Percentiles rank a stretch among this genome's conserved stretches.
These are phyloP conservation scores for Eubasilissa regina DNA, from an alignment of 1,140 invertebrate genomes.

Conservation along the genomic window DNA sequence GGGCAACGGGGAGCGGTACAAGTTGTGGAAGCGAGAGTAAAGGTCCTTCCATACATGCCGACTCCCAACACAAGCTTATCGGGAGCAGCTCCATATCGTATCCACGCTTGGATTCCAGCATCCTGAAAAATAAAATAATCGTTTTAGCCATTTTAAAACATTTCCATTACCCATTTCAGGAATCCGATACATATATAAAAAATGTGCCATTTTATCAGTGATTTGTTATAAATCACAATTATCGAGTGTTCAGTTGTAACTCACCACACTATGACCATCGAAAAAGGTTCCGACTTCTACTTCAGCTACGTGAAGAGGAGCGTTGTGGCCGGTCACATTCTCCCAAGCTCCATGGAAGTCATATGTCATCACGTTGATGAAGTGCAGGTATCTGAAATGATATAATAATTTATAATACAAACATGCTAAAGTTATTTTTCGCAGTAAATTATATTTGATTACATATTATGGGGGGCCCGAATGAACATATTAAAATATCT, in stretches of 20 bases:
- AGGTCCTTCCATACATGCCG: conserved; percentile 80
- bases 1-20: conserved; percentile 69
- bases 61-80: conserved; percentile 81
- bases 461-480: no score
- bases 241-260: no score
- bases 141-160: no score
- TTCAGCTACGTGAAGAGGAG: conserved; percentile 71
- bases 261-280: conserved; percentile 63
- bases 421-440: no score
- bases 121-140: no score
- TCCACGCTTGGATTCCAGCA: conserved; percentile 63
- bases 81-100: conserved; percentile 70
- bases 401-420: not conserved
- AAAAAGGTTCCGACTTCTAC: conserved; percentile 63
- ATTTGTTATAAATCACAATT: no score
- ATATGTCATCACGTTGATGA: conserved; percentile 81
- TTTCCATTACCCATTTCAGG: no score
- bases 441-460: no score
- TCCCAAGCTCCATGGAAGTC: conserved; percentile 81
- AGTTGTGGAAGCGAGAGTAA: conserved; percentile 70
- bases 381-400: conserved; percentile 71
- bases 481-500: no score
- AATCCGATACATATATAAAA: no score
- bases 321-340: conserved; percentile 73
- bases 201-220: no score